These are phyloP conservation scores for Zoanthus gigantus DNA, from an alignment of 92 coral and sea anemone species.

Conservation along the genomic window DNA sequence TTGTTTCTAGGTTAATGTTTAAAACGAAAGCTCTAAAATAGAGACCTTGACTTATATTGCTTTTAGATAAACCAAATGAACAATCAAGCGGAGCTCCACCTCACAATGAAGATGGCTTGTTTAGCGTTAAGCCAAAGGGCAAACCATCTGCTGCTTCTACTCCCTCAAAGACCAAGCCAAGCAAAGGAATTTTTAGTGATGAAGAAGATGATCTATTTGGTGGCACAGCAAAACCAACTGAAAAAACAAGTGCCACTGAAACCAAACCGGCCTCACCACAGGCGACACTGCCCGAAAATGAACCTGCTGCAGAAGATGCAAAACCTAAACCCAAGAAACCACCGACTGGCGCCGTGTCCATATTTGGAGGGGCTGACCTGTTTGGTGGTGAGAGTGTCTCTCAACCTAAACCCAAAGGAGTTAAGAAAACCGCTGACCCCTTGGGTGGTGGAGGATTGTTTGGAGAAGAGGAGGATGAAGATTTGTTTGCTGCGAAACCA, in stretches of 20 bases:
- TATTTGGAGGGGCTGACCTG: slow-evolving; percentile 39
- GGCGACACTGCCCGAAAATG: slow-evolving; percentile 22
- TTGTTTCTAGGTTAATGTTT: no score
- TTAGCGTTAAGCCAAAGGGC: slow-evolving; percentile 61
- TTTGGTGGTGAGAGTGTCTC: slow-evolving; percentile 15
- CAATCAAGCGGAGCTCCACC: background rate
- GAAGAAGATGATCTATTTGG: slow-evolving; percentile 86
- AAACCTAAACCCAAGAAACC: slow-evolving; percentile 21
- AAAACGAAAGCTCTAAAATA: no score
- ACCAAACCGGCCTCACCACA: slow-evolving; percentile 15
- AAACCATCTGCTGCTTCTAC: slow-evolving; percentile 52
- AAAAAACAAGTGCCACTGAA: slow-evolving; percentile 36
- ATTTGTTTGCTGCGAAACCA: slow-evolving; percentile 77
- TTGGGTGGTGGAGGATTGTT: slow-evolving; percentile 53
- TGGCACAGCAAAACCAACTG: slow-evolving; percentile 56
- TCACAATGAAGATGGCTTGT: slow-evolving; percentile 63
- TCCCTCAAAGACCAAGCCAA: slow-evolving; percentile 72
- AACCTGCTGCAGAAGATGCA: background rate
- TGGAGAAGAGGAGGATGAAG: slow-evolving; percentile 73
- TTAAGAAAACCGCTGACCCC: slow-evolving; percentile 50
- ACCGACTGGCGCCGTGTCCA: slow-evolving; percentile 30
- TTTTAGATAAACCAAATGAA: slow-evolving; percentile 28
- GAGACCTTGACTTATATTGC: background rate
- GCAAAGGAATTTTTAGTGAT: slow-evolving; percentile 78
- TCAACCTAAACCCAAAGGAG: slow-evolving; percentile 28